Evolutionary conservation across 2,113 vertebrate species (phyloP).

Genomic region (Setophaga petechia): DNA sequence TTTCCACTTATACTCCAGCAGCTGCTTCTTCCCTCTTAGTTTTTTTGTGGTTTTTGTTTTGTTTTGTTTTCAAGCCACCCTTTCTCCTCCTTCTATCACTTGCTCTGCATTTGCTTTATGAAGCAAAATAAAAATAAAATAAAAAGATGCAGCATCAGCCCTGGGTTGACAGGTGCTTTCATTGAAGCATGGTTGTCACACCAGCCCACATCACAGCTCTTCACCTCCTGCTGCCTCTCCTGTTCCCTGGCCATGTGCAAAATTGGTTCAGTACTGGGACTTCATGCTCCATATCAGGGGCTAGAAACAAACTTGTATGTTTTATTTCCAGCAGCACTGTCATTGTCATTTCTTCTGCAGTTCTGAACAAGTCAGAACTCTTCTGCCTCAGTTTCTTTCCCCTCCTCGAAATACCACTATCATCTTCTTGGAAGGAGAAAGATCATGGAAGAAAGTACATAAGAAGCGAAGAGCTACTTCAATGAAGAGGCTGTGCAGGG

Average conservation of each 20-base stretch:
- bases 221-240: neutral
- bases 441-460: neutral
- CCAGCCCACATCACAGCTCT: neutral
- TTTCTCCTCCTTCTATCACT: slow-evolving; percentile 32
- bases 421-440: neutral
- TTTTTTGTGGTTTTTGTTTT: neutral
- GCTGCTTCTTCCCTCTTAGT: slow-evolving; percentile 44
- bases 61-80: slow-evolving; percentile 36
- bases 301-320: neutral
- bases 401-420: fast-evolving
- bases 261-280: neutral
- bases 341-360: neutral
- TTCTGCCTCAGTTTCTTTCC: neutral
- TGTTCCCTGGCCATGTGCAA: fast-evolving
- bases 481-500: neutral
- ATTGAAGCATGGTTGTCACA: neutral
- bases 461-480: neutral
- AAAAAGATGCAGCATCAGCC: slow-evolving; percentile 83
- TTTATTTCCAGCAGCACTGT: neutral
- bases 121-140: slow-evolving; percentile 83
- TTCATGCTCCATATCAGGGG: neutral
- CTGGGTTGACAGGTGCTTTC: slow-evolving; percentile 50
- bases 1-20: slow-evolving; percentile 56
- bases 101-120: slow-evolving; percentile 79
- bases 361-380: neutral